Percentiles rank a stretch among this genome's conserved stretches.
phyloP scores from a whole-genome alignment of 2,888 invertebrate species.

The Leptinotarsa juncta region DNA sequence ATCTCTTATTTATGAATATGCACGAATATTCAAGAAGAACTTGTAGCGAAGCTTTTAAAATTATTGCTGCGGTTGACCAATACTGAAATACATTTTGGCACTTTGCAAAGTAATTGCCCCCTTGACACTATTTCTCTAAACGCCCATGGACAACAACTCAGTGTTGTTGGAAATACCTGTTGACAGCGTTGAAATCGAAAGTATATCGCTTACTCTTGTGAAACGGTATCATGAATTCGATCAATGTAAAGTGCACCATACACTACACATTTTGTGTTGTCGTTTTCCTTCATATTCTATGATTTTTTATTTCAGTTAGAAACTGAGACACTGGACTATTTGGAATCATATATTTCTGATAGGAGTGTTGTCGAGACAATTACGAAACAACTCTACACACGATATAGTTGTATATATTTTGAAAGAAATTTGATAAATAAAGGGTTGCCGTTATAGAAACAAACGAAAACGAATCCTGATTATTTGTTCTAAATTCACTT shows the following conservation, averaged over 20 bases:
- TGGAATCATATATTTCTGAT: too few relatives aligned
- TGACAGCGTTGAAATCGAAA: conserved; percentile 42
- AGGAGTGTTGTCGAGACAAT: too few relatives aligned
- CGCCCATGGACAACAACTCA: conserved; percentile 1
- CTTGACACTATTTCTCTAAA: not conserved
- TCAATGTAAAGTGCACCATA: conserved; percentile 34
- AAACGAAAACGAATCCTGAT: too few relatives aligned
- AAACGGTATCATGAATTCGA: conserved; percentile 34
- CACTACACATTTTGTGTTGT: conserved; percentile 20
- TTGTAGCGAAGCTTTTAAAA: too few relatives aligned
- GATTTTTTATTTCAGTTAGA: too few relatives aligned
- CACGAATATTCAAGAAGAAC: not conserved
- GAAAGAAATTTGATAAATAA: too few relatives aligned
- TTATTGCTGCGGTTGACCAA: not conserved
- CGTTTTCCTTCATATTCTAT: too few relatives aligned
- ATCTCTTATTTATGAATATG: not conserved
- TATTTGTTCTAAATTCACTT: too few relatives aligned
- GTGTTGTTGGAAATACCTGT: conserved; percentile 16
- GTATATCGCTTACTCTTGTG: conserved; percentile 38
- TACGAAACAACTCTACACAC: too few relatives aligned
- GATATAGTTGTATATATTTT: too few relatives aligned
- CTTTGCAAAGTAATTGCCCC: not conserved
- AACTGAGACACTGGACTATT: too few relatives aligned
- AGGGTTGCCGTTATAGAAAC: too few relatives aligned
- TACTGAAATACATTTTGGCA: not conserved